These are phyloP conservation scores for Dilophus febrilis DNA, from an alignment of 2,888 invertebrate genomes.

Conservation along the genomic window DNA sequence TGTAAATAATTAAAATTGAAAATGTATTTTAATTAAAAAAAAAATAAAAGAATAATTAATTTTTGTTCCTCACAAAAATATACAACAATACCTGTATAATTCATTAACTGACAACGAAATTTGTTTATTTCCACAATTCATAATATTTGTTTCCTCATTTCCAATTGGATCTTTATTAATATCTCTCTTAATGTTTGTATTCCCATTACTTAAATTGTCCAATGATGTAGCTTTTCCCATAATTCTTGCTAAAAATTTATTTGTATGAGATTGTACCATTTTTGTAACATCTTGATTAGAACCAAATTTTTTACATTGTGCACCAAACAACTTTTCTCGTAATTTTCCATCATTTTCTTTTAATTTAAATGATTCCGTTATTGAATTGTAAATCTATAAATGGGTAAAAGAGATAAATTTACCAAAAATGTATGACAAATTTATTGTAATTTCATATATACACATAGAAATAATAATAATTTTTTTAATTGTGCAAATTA, in stretches of 20 bases:
- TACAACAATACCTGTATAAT: constrained; percentile 28
- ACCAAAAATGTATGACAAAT: neutral
- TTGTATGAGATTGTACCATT: constrained; percentile 22
- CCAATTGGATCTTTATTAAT: constrained; percentile 10
- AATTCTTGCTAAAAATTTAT: constrained; percentile 33
- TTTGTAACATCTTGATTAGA: constrained; percentile 11
- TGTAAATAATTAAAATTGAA: too few relatives aligned
- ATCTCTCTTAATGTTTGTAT: constrained; percentile 1
- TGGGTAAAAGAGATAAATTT: neutral
- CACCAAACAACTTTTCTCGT: constrained; percentile 32
- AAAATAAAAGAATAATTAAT: too few relatives aligned
- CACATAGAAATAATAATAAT: too few relatives aligned
- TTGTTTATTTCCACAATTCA: constrained; percentile 24
- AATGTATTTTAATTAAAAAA: too few relatives aligned
- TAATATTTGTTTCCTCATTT: constrained; percentile 14
- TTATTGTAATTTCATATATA: too few relatives aligned
- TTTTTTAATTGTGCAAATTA: too few relatives aligned
- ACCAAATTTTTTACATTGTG: constrained; percentile 10
- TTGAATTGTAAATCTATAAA: constrained; percentile 29
- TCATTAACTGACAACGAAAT: constrained; percentile 31
- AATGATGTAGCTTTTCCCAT: constrained; percentile 33
- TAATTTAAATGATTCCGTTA: constrained; percentile 33
- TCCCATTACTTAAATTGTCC: constrained; percentile 26
- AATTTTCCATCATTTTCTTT: constrained; percentile 28
- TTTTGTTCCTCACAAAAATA: too few relatives aligned